A percentile compares a stretch with the other conserved stretches of the same genome.
These are phyloP conservation scores for Ernsta delagoae DNA, from an alignment of 2,888 invertebrate genomes.

Conservation along the genomic window DNA sequence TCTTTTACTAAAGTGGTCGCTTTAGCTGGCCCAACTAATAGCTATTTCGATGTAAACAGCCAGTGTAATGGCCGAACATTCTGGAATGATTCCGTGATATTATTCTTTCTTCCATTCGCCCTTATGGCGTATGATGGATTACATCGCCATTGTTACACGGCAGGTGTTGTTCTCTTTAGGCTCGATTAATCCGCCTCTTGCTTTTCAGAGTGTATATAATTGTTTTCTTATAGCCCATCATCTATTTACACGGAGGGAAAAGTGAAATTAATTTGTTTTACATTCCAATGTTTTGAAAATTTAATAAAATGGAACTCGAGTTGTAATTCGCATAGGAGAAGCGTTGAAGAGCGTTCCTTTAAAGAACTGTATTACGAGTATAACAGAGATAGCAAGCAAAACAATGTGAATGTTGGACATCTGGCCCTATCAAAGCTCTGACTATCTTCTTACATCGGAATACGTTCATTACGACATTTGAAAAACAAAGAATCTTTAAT, in stretches of 20 bases:
- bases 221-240: constrained; percentile 24
- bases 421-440: no score
- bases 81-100: constrained; percentile 53
- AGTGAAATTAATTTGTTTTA: neutral
- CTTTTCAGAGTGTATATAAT: constrained; percentile 10
- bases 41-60: neutral
- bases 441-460: no score
- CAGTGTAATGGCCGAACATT: neutral
- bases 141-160: constrained; percentile 47
- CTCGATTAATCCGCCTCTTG: constrained; percentile 5
- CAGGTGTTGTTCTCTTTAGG: constrained; percentile 53
- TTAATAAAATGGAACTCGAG: neutral
- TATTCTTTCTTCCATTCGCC: constrained; percentile 49
- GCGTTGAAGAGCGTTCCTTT: no score
- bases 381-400: no score
- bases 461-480: no score
- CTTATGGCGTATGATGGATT: constrained; percentile 63
- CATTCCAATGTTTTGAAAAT: neutral
- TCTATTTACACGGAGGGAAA: neutral
- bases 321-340: neutral
- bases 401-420: no score
- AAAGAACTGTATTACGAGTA: no score
- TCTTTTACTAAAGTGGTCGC: no score
- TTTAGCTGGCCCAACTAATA: no score
- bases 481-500: no score